A percentile compares a stretch with the other conserved stretches of the same genome.
Evolutionary conservation across 2,888 invertebrate genomes (phyloP).

Genomic region (Stenurella melanura): DNA sequence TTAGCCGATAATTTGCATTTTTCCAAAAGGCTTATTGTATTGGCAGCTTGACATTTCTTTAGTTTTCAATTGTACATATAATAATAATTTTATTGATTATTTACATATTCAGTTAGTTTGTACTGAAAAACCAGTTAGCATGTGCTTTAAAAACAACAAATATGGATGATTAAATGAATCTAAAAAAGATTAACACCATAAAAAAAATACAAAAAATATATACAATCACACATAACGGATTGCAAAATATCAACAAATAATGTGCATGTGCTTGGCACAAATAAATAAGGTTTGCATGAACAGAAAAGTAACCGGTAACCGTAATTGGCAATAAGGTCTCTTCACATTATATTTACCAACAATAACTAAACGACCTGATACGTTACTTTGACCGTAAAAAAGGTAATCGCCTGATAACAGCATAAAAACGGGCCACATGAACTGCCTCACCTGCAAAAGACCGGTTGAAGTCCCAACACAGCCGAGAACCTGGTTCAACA

Average conservation of each 20-base stretch:
- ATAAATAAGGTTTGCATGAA: neutral
- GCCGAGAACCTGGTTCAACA: constrained; percentile 15
- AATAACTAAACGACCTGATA: constrained; percentile 17
- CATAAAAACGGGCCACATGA: constrained; percentile 59
- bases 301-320: constrained; percentile 9
- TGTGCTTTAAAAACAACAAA: too few relatives aligned
- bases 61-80: too few relatives aligned
- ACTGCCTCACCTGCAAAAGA: constrained; percentile 36
- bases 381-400: constrained; percentile 45
- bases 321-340: constrained; percentile 8
- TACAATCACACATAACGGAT: too few relatives aligned
- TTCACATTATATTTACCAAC: constrained; percentile 24
- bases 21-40: too few relatives aligned
- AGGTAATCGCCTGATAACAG: constrained; percentile 64
- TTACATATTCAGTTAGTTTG: too few relatives aligned
- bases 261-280: neutral
- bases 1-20: too few relatives aligned
- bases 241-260: neutral
- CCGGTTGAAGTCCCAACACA: constrained; percentile 15
- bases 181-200: too few relatives aligned
- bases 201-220: too few relatives aligned
- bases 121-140: too few relatives aligned
- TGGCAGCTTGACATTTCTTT: too few relatives aligned
- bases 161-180: too few relatives aligned
- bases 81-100: too few relatives aligned